These are phyloP conservation scores for Dolichomitus sp. DNA, from an alignment of 2,888 invertebrate genomes.

Conservation along the genomic window DNA sequence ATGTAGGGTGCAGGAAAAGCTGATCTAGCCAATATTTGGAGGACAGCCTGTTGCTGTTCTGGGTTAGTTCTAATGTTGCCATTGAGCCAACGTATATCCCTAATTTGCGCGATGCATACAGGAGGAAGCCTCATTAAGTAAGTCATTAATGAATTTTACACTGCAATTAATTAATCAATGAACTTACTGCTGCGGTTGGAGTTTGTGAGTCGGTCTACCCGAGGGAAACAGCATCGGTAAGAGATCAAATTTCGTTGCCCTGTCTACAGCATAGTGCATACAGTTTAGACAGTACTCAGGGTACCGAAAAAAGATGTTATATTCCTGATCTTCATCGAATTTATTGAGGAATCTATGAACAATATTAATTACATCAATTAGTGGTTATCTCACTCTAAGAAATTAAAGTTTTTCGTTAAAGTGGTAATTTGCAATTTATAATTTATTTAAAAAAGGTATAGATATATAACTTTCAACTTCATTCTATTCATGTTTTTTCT, in stretches of 20 bases:
- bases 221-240: constrained; percentile 71
- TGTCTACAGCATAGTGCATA: constrained; percentile 71
- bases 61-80: constrained; percentile 87
- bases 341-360: constrained; percentile 47
- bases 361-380: not conserved
- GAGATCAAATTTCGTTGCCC: constrained; percentile 61
- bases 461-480: too few relatives aligned
- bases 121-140: not conserved
- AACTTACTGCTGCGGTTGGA: constrained; percentile 53
- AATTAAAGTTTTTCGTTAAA: too few relatives aligned
- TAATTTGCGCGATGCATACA: not conserved
- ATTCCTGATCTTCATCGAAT: constrained; percentile 21
- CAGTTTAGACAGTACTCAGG: constrained; percentile 66
- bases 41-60: constrained; percentile 90
- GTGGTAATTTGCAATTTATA: too few relatives aligned
- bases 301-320: constrained; percentile 68
- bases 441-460: too few relatives aligned
- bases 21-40: constrained; percentile 89
- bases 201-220: constrained; percentile 26
- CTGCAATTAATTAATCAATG: not conserved
- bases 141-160: not conserved
- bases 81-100: constrained; percentile 78
- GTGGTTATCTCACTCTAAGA: not conserved
- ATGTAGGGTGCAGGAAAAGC: constrained; percentile 91
- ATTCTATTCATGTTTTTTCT: too few relatives aligned